Evolutionary conservation across 1,140 invertebrate species (phyloP).

Genomic region (Lordiphosa mommai): DNA sequence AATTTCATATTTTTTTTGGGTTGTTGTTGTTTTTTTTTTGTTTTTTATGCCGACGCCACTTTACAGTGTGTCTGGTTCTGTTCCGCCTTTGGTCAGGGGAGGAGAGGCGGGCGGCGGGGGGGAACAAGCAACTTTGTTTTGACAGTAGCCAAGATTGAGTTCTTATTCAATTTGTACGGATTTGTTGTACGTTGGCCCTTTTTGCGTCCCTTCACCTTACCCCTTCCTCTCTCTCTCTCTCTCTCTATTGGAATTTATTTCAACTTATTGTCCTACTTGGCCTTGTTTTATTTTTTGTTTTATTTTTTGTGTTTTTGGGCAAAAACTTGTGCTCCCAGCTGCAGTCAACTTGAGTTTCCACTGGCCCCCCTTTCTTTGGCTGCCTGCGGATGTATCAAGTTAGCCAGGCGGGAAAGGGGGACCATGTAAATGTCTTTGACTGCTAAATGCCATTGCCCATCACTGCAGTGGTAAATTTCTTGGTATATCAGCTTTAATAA

Average conservation of each 20-base stretch:
- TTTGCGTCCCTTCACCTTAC: slow-evolving; percentile 14
- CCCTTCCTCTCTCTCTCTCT: neutral
- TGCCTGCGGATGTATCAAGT: slow-evolving; percentile 42
- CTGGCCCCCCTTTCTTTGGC: slow-evolving; percentile 19
- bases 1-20: slow-evolving; percentile 40
- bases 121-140: slow-evolving; percentile 51
- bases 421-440: slow-evolving; percentile 48
- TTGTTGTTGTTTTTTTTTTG: slow-evolving; percentile 13
- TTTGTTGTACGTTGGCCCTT: slow-evolving; percentile 49
- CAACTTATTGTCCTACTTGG: slow-evolving; percentile 65
- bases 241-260: slow-evolving; percentile 62
- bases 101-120: neutral
- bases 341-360: slow-evolving; percentile 63
- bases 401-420: slow-evolving; percentile 13
- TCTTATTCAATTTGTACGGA: slow-evolving; percentile 77
- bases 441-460: slow-evolving; percentile 23
- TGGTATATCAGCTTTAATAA: slow-evolving; percentile 29
- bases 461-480: slow-evolving; percentile 26
- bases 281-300: slow-evolving; percentile 45
- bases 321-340: slow-evolving; percentile 36
- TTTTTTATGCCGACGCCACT: neutral
- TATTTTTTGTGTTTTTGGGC: slow-evolving; percentile 13
- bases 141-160: slow-evolving; percentile 77
- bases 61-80: neutral
- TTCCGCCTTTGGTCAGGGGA: slow-evolving; percentile 14